Base-by-base conservation (phyloP, 2,113 vertebrate species). In the Heloderma charlesbogerti region DNA sequence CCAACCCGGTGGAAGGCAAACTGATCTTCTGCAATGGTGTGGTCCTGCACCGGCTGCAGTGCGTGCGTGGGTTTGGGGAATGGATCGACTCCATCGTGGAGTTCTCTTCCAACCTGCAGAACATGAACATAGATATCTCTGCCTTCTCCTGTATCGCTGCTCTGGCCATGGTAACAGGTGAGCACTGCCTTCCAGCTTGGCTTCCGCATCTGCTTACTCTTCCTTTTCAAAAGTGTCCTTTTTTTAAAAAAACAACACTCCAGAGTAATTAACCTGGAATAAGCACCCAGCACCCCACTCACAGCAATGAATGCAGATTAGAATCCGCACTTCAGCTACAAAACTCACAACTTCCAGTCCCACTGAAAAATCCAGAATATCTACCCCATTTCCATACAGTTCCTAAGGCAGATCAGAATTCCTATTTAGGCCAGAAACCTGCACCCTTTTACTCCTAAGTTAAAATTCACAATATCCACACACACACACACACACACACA, bases 11-110 rank as follows among this genome's bases (percentile, higher is more conserved):
- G 97, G 99, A 99, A 97, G 99, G 99, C 92, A 99, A 99, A 97
- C 98, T 99, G 92, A 99, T 99, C 95, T 99, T 99, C 98, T 99
- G 99, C 97, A 99, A 99, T 85, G 99, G 99, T 88, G 99, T 99
- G 90, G 99, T 99, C 91, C 96, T 99, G 95, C 99, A 99, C 98
- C 98, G 99, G 97, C 95, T 99, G 97, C 99, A 99, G 97, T 99
- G 99, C 90, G 98, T 99, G 86, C 99, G 99, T 6, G 99, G 99
- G 94, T 99, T 99, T 88, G 99, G 99, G 83, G 99, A 99, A 96
- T 99, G 99, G 99, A 99, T 99, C 95, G 99, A 99, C 92, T 98
- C 99, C 83, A 99, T 99, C 86, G 99, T 98, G 95, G 99, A 99
- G 86, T 99, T 99, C 93, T 99, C 99, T 92, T 99, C 99, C 97